Base-by-base conservation (phyloP, 2,888 invertebrate species). In the Imbricaverruca yamaguchii region DNA sequence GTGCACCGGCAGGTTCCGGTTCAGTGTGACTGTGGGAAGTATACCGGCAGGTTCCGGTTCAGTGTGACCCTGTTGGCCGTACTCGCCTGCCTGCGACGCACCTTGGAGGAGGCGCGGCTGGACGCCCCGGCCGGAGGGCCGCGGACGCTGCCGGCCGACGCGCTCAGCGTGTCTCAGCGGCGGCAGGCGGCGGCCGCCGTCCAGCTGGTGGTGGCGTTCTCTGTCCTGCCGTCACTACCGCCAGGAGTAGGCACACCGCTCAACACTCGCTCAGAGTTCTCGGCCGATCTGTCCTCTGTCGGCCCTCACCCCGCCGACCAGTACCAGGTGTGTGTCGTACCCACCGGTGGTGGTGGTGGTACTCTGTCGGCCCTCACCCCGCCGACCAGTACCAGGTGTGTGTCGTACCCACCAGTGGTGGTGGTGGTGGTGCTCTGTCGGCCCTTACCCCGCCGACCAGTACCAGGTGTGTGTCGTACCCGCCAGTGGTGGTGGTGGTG, bases 141-240 rank as follows among this genome's bases (percentile, higher is more conserved):
- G 23, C 23, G 23, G 23, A 67, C 65, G 1, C 74, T 21, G 53
- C 74, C 39, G 7, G 18, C 78, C 18, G 78, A 23, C 78, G 57
- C 21, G 57, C 78, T 79, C 23, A 18, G 23, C 13, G 59, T 56
- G 23, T 0, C 13, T 13, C 79, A 18, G 57, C 79, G 23, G 23
- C 56, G 79, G 23, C 7, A 13, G 23, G 23, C 23, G 23, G 59
- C 57, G 11, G 12, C 57, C 15, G 56, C 23, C 13, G 79, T 79
- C 12, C 79, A 92, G 86, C 88, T 92, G 83, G 86, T 92, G 77
- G 87, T 91, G 55, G 90, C 90, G 65, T 87, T 93, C 82, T 93
- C 93, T 79, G 88, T 94, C 82, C 89, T 91, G 82, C 90, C 91
- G 21, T 90, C 91, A 85, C 87, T 94, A 59, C 88, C 91, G 84